Base-by-base conservation (phyloP, 1,140 invertebrate species). In the Acromyrmex heyeri region DNA sequence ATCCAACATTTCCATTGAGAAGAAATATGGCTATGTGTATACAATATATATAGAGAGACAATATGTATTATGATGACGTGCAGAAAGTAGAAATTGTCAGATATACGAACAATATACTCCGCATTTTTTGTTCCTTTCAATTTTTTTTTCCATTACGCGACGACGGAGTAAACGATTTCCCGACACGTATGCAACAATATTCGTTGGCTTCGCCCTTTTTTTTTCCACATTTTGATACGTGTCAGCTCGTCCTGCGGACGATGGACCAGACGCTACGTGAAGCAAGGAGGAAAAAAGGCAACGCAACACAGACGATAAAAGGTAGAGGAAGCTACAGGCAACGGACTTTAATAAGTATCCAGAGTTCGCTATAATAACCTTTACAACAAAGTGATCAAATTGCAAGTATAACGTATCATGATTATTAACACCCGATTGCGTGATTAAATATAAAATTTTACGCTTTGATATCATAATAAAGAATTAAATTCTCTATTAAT, bases 151-250 rank as follows among this genome's bases (percentile, higher is more conserved):
- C 21, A 30, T 14, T 24, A 4, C 14, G 21, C 24, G 18, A 72
- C 79, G 79, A 27, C 24, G 18, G 69, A 83, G 79, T 75, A 83
- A 83, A 83, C 69, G 79, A 73, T 83, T 83, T 73, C 79, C 27
- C 79, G 69, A 83, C 79, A 73, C 69, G 79, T 83, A 73, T 57
- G 79, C 79, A 61, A 70, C 79, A 83, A 83, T 83, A 83, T 83
- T 83, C 69, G 79, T 69, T 73, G 79, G 69, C 79, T 83, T 48
- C 38, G 79, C 69, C 55, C 55, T 61, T 75, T 83, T 67, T 57
- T 24, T 57, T 83, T 48, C 55, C 79, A 83, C 79, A 83, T 83
- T 83, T 83, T 83, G 79, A 83, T 83, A 83, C 55, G 79, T 83
- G 69, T 73, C 79, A 83, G 79, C 38, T 83, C 55, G 69, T 73